phyloP scores from a whole-genome alignment of 1,140 invertebrate genomes.

The Bombus superbus region DNA sequence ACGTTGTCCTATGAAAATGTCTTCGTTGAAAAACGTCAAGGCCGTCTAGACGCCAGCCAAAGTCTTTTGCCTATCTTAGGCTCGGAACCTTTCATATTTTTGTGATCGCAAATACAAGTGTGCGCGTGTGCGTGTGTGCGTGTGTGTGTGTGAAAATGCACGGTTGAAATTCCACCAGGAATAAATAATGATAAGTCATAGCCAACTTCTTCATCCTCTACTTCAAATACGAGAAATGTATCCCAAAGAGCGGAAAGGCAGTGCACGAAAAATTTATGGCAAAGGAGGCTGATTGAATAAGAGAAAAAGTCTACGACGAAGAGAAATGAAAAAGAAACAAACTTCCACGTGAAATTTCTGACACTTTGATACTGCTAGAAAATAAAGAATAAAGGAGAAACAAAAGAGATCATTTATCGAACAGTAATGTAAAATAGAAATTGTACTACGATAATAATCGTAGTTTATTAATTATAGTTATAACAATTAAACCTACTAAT shows the following conservation, averaged over 20 bases:
- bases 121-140: too few species aligned
- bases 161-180: not conserved
- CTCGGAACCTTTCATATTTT: not conserved
- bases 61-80: not conserved
- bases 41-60: not conserved
- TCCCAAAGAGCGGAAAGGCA: not conserved
- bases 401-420: not conserved
- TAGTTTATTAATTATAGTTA: too few species aligned
- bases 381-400: not conserved
- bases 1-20: constrained; percentile 14
- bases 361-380: not conserved
- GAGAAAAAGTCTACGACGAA: not conserved
- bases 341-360: not conserved
- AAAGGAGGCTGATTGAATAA: not conserved
- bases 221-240: not conserved
- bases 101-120: not conserved
- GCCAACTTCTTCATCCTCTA: constrained; percentile 1
- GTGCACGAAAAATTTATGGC: not conserved
- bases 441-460: too few species aligned
- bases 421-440: not conserved
- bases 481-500: too few species aligned
- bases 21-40: constrained; percentile 16
- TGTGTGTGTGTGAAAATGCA: not conserved
- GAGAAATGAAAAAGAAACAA: not conserved
- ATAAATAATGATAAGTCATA: constrained; percentile 17